phyloP scores from a whole-genome alignment of 2,113 vertebrate species.

The Taurulus bubalis region DNA sequence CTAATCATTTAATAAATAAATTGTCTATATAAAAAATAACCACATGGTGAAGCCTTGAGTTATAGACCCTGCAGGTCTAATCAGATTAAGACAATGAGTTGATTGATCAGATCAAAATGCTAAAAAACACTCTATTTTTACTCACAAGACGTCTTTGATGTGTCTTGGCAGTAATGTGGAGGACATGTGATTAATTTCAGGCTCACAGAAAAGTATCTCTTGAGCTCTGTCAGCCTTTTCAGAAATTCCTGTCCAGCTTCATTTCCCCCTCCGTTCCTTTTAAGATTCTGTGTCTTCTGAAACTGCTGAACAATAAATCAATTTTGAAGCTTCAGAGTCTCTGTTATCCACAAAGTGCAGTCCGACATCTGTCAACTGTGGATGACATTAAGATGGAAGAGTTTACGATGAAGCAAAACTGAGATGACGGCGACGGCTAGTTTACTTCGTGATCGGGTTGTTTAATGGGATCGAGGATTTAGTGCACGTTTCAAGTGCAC shows the following conservation, averaged over 20 bases:
- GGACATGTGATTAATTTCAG: not conserved
- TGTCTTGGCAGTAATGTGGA: not conserved
- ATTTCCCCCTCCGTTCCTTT: not conserved
- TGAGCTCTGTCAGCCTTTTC: not conserved
- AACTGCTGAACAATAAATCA: conserved; percentile 2
- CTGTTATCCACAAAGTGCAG: conserved; percentile 18
- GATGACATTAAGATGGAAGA: conserved; percentile 2
- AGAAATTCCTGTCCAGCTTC: conserved; percentile 1
- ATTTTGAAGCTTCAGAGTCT: conserved; percentile 20
- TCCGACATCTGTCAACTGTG: conserved; percentile 22
- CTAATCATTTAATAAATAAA: not conserved
- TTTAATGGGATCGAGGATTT: not conserved
- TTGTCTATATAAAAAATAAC: not conserved
- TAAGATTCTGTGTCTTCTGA: not conserved
- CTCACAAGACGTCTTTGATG: not conserved
- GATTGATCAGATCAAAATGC: not conserved
- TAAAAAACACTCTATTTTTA: not conserved
- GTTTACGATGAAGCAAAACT: conserved; percentile 10
- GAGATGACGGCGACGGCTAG: not conserved
- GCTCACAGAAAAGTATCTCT: not conserved
- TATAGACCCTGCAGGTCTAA: no score
- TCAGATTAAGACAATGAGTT: not conserved
- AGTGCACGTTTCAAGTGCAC: not conserved
- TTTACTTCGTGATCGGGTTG: conserved; percentile 1
- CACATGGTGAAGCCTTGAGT: not conserved